phyloP scores from a whole-genome alignment of 1,140 invertebrate species.

The Trachymyrmex cornetzi region DNA sequence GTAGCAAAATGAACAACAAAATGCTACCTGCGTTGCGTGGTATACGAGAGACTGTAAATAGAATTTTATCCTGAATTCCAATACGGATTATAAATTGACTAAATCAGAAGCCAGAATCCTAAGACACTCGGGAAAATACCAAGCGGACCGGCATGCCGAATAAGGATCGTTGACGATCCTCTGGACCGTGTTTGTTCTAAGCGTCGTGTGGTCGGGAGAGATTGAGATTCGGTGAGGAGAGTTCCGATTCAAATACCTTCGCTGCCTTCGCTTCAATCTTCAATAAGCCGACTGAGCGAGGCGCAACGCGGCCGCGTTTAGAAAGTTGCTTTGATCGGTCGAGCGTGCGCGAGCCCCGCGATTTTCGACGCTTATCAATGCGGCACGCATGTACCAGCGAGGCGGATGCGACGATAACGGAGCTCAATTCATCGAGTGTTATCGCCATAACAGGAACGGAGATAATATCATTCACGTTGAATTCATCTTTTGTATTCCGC shows the following conservation, averaged over 20 bases:
- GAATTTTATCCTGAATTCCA: not conserved
- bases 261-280: not conserved
- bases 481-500: not conserved
- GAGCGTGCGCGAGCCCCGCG: not conserved
- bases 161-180: not conserved
- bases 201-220: not conserved
- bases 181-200: not conserved
- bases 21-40: not conserved
- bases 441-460: not conserved
- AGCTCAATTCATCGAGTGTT: not conserved
- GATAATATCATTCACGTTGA: not conserved
- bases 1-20: too few species aligned
- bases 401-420: not conserved
- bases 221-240: not conserved
- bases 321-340: constrained; percentile 26
- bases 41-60: not conserved
- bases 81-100: not conserved
- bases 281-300: not conserved
- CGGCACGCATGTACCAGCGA: not conserved
- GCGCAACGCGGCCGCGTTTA: not conserved
- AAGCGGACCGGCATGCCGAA: not conserved
- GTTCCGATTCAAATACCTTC: not conserved
- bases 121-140: not conserved
- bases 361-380: constrained; percentile 28
- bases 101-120: too few species aligned